phyloP scores from a whole-genome alignment of 2,888 invertebrate genomes.

The Andrena marginata region DNA sequence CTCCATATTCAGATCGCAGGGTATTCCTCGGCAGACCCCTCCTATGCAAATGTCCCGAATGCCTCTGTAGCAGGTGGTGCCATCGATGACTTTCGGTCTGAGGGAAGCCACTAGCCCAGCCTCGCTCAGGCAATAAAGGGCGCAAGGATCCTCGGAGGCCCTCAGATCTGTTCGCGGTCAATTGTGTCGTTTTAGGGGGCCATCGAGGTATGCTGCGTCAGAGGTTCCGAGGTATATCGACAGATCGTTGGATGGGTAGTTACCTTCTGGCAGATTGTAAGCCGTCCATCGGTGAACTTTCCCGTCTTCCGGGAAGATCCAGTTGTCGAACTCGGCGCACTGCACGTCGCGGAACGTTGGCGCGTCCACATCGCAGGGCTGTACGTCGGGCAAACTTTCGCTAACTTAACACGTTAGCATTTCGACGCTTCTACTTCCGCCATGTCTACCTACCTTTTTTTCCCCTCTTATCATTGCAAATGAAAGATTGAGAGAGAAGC shows the following conservation, averaged over 20 bases:
- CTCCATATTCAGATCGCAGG: slow-evolving; percentile 87
- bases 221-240: neutral
- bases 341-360: slow-evolving; percentile 86
- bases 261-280: slow-evolving; percentile 84
- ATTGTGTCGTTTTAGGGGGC: slow-evolving; percentile 2
- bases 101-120: slow-evolving; percentile 81
- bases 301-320: slow-evolving; percentile 85
- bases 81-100: slow-evolving; percentile 86
- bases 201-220: neutral
- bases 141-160: slow-evolving; percentile 81
- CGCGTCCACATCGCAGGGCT: slow-evolving; percentile 85
- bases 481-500: no score
- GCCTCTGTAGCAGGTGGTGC: slow-evolving; percentile 86
- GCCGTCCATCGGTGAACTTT: slow-evolving; percentile 86
- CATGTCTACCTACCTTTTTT: neutral
- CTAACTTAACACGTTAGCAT: neutral
- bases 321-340: slow-evolving; percentile 86
- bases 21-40: slow-evolving; percentile 86
- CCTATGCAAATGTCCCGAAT: slow-evolving; percentile 86
- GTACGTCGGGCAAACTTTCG: slow-evolving; percentile 1
- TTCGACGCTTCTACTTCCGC: neutral
- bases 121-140: slow-evolving; percentile 81
- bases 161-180: slow-evolving; percentile 62
- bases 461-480: neutral
- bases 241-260: slow-evolving; percentile 22